Evolutionary conservation across 1,140 invertebrate species (phyloP).

Genomic region (Pseudoatta argentina): DNA sequence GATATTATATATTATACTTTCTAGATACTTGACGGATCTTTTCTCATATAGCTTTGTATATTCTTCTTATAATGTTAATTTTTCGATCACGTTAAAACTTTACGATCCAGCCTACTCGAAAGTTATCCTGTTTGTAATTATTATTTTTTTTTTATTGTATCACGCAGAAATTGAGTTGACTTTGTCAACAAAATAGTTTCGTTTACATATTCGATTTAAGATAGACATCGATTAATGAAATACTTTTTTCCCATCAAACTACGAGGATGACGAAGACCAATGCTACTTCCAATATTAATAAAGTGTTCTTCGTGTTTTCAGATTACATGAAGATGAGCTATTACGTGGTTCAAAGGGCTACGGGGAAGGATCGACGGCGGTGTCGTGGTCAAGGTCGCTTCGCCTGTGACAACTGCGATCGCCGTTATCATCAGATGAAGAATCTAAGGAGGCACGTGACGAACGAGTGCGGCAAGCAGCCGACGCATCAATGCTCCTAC

Average conservation of each 20-base stretch:
- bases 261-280: background rate
- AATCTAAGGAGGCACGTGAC: conserved; percentile 81
- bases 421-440: conserved; percentile 83
- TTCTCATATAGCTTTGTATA: background rate
- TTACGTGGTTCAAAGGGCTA: conserved; percentile 37
- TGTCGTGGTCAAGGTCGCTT: conserved; percentile 81
- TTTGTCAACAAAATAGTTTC: background rate
- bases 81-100: background rate
- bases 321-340: conserved; percentile 64
- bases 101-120: background rate
- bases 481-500: conserved; percentile 87
- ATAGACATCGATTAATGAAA: conserved; percentile 15
- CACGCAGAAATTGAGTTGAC: background rate
- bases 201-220: background rate
- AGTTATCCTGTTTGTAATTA: background rate
- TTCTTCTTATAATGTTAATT: background rate
- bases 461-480: conserved; percentile 88
- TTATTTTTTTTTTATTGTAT: background rate
- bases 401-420: conserved; percentile 82
- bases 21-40: background rate
- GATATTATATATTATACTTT: background rate
- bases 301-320: conserved; percentile 71
- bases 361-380: conserved; percentile 68
- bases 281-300: conserved; percentile 50
- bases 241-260: background rate